These are phyloP conservation scores for Dipodomys ordii DNA, from an alignment of 2,113 vertebrate species.

Conservation along the genomic window DNA sequence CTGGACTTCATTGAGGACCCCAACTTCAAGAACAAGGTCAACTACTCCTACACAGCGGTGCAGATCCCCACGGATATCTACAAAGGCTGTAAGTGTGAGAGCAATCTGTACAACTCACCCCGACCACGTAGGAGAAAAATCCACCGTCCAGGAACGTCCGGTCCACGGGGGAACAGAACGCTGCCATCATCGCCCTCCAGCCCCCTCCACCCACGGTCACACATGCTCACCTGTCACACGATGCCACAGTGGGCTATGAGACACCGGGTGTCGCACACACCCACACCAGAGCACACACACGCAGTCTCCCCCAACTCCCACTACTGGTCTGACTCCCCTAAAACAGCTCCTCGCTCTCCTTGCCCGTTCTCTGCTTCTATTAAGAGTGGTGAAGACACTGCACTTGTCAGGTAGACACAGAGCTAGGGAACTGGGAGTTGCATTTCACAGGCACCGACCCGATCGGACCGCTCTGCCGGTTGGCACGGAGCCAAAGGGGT, in stretches of 20 bases:
- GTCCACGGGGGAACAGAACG: background rate
- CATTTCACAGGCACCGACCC: background rate
- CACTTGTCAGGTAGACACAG: background rate
- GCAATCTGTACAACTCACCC: fast-evolving
- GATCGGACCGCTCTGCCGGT: fast-evolving
- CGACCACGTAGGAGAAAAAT: fast-evolving
- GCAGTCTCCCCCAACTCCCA: background rate
- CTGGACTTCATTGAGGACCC: slow-evolving; percentile 95
- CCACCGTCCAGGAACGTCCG: background rate
- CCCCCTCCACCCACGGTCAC: background rate
- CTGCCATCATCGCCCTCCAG: background rate
- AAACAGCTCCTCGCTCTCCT: background rate
- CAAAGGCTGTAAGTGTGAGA: slow-evolving; percentile 97
- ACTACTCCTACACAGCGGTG: slow-evolving; percentile 97
- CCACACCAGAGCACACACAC: background rate
- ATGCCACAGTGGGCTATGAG: background rate
- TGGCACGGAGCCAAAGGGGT: background rate
- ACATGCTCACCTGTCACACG: background rate
- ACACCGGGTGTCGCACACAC: background rate
- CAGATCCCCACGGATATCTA: slow-evolving; percentile 99
- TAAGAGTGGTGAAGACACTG: background rate
- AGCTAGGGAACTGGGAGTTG: background rate
- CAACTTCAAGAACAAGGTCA: slow-evolving; percentile 99
- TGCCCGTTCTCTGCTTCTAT: background rate
- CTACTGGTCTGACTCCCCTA: background rate